These are phyloP conservation scores for Sphaerophoria taeniata DNA, from an alignment of 2,888 invertebrate genomes.

Conservation along the genomic window DNA sequence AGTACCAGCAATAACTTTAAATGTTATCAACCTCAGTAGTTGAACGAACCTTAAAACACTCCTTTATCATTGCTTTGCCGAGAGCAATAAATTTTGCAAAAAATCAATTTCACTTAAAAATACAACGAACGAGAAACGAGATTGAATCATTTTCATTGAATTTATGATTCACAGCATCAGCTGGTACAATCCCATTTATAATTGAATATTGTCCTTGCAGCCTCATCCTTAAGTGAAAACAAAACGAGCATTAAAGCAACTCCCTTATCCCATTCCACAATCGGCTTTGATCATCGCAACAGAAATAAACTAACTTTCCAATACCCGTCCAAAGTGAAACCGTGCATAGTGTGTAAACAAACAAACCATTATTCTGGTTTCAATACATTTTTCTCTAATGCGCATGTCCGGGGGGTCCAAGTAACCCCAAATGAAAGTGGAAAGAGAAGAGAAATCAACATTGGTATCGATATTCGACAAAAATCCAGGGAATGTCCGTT, in stretches of 20 bases:
- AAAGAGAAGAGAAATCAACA: conserved; percentile 40
- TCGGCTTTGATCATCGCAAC: conserved; percentile 13
- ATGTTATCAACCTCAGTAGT: no score
- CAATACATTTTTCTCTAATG: not conserved
- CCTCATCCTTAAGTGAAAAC: not conserved
- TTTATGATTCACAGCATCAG: not conserved
- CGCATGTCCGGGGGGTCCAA: conserved; percentile 52
- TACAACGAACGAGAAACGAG: no score
- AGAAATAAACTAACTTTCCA: not conserved
- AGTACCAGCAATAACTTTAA: no score
- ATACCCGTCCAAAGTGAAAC: not conserved
- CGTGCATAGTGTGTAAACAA: conserved; percentile 36
- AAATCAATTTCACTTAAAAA: no score
- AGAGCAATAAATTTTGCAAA: no score
- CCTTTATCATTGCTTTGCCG: no score
- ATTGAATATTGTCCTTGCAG: not conserved
- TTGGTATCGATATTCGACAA: conserved; percentile 37
- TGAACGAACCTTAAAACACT: no score
- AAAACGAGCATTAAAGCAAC: not conserved
- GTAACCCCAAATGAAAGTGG: not conserved
- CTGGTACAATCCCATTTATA: conserved; percentile 2
- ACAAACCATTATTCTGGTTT: conserved; percentile 44
- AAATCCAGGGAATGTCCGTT: conserved; percentile 36
- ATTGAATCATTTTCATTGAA: not conserved
- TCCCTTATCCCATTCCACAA: not conserved